phyloP scores from a whole-genome alignment of 2,888 invertebrate genomes.

The Drosophila kambysellisi region DNA sequence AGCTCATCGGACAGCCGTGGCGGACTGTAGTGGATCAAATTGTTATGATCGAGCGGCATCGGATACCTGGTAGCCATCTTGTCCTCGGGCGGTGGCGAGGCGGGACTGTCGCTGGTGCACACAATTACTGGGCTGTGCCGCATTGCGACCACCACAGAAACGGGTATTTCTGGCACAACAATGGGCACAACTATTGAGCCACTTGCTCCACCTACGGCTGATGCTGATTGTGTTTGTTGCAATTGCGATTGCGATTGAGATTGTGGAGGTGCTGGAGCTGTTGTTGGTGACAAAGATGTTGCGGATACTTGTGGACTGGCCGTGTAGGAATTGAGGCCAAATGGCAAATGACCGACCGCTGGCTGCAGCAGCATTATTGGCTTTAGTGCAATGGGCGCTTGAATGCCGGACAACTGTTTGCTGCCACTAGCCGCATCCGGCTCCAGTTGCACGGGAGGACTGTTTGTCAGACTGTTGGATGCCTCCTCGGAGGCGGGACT shows the following conservation, averaged over 20 bases:
- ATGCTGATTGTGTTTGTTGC: background rate
- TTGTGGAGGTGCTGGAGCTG: background rate
- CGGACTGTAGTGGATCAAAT: conserved; percentile 32
- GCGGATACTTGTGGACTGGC: conserved; percentile 12
- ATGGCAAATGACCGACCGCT: conserved; percentile 6
- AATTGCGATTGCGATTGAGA: background rate
- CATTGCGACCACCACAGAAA: conserved; percentile 76
- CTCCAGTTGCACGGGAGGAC: conserved; percentile 64
- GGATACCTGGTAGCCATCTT: conserved; percentile 12
- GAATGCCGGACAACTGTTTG: conserved; percentile 52
- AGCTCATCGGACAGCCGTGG: conserved; percentile 4
- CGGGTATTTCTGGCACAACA: conserved; percentile 79
- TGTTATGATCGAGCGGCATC: conserved; percentile 11
- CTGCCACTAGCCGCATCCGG: conserved; percentile 22
- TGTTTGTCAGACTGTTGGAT: conserved; percentile 45
- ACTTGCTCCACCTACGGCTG: background rate
- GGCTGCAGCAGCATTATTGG: conserved; percentile 41
- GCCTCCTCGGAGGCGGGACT: conserved; percentile 62
- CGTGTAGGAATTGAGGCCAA: conserved; percentile 16
- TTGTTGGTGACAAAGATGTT: conserved; percentile 8
- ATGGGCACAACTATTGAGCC: conserved; percentile 69
- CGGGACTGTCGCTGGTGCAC: conserved; percentile 39
- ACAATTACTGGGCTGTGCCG: conserved; percentile 49
- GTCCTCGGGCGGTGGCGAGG: conserved; percentile 32
- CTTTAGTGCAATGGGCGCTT: conserved; percentile 72